Conservation (phyloP, 2,113 vertebrate genomes). For the Pleuronectes platessa region DNA sequence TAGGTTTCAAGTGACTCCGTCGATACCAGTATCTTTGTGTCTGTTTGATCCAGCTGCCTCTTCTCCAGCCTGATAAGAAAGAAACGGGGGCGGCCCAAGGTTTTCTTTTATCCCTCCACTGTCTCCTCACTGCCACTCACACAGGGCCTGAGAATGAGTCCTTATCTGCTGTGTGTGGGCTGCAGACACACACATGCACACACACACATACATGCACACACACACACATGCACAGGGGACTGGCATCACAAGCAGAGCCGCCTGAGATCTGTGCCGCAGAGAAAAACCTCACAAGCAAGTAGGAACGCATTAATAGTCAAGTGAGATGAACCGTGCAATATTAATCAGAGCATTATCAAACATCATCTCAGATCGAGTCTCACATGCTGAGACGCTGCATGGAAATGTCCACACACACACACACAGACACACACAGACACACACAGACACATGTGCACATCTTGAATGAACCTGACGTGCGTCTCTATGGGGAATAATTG, state of each 20-base stretch:
- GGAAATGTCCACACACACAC: conserved; percentile 25
- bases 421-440: background rate
- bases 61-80: conserved; percentile 48
- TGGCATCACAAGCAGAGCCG: conserved; percentile 56
- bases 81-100: conserved; percentile 9
- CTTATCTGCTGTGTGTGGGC: conserved; percentile 53
- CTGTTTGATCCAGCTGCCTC: conserved; percentile 13
- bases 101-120: conserved; percentile 45
- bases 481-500: conserved; percentile 30
- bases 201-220: conserved; percentile 18
- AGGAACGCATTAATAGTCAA: conserved; percentile 73
- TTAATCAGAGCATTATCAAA: conserved; percentile 76
- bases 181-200: conserved; percentile 23
- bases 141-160: conserved; percentile 37
- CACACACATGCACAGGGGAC: conserved; percentile 20
- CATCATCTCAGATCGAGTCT: conserved; percentile 64
- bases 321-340: conserved; percentile 72
- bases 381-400: conserved; percentile 34
- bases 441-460: background rate
- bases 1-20: conserved; percentile 8
- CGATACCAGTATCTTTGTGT: conserved; percentile 2
- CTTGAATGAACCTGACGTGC: conserved; percentile 26
- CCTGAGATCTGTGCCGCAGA: conserved; percentile 55
- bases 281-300: conserved; percentile 52
- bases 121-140: conserved; percentile 64